phyloP scores from a whole-genome alignment of 1,140 invertebrate genomes.

The Mycetomoellerius zeteki region DNA sequence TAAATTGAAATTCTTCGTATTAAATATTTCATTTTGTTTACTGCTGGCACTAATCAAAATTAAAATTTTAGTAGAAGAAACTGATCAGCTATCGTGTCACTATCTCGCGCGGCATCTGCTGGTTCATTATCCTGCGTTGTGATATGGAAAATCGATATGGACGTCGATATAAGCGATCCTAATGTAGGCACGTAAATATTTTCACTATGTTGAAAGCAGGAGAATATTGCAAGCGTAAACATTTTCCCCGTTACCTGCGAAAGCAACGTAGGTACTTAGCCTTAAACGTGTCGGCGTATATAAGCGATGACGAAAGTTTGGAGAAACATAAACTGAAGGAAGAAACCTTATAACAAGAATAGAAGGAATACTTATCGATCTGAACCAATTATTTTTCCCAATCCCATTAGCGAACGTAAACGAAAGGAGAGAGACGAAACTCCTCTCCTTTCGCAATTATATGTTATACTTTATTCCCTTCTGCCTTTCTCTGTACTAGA shows the following conservation, averaged over 20 bases:
- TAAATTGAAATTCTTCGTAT: not conserved
- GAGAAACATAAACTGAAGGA: constrained; percentile 9
- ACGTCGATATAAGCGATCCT: constrained; percentile 34
- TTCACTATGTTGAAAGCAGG: constrained; percentile 50
- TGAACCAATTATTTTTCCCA: constrained; percentile 50
- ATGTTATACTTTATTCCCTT: constrained; percentile 43
- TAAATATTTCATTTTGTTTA: not conserved
- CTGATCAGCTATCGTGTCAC: not conserved
- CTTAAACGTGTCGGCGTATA: constrained; percentile 44
- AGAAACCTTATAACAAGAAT: constrained; percentile 19
- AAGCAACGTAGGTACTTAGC: constrained; percentile 42
- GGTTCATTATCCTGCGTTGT: constrained; percentile 33
- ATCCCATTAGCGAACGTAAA: constrained; percentile 35
- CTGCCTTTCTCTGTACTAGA: not conserved
- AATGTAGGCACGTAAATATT: constrained; percentile 51
- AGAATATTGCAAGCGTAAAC: constrained; percentile 53
- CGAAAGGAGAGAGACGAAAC: not conserved
- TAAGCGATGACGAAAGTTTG: constrained; percentile 29
- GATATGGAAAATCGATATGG: constrained; percentile 43
- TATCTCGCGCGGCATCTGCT: not conserved
- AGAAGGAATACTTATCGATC: constrained; percentile 13
- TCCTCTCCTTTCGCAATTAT: not conserved
- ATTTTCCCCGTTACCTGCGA: constrained; percentile 42
- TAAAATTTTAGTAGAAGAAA: not conserved
- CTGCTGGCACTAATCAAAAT: not conserved